Evolutionary conservation across 2,888 invertebrate genomes (phyloP), one percentile per base, ranked within the genome.

Genomic region (Drosophila fulvimacula): DNA sequence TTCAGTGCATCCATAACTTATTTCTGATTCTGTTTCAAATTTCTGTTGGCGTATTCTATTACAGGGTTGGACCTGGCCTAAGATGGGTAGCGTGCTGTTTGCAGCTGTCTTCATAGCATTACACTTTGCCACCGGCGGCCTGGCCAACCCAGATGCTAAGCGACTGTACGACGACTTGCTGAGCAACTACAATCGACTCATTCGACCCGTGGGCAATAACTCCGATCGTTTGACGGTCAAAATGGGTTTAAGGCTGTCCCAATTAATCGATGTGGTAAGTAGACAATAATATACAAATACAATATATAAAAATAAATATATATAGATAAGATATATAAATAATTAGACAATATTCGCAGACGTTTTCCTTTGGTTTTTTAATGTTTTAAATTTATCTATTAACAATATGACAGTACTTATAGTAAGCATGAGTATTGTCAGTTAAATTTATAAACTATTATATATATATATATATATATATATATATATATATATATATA

Each of bases 151-250:
- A 93, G 97, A 98, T 93, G 97, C 97, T 90, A 97, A 97, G 94
- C 95, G 98, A 93, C 96, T 98, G 89, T 98, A 97, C 94, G 98
- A 98, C 95, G 98, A 98, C 93, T 95, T 98, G 86, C 94, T 98
- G 90, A 96, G 97, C 90, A 97, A 97, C 93, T 98, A 98, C 94
- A 98, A 98, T 94, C 96, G 98, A 91, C 95, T 98, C 92, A 98
- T 98, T 92, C 95, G 98, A 92, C 98, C 98, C 78, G 98, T 98
- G 86, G 97, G 97, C 90, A 98, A 98, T 94, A 97, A 97, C 94
- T 97, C 97, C 82, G 98, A 98, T 93, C 96, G 97, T 87, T 95
- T 98, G 92, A 97, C 97, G 90, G 98, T 98, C 93, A 97, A 97
- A 94, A 96, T 98, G 96, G 98, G 98, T 80, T 95, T 98, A 86